Percentiles rank a stretch among this genome's conserved stretches.
phyloP scores from a whole-genome alignment of 2,113 vertebrate genomes.

The Emberiza fucata region DNA sequence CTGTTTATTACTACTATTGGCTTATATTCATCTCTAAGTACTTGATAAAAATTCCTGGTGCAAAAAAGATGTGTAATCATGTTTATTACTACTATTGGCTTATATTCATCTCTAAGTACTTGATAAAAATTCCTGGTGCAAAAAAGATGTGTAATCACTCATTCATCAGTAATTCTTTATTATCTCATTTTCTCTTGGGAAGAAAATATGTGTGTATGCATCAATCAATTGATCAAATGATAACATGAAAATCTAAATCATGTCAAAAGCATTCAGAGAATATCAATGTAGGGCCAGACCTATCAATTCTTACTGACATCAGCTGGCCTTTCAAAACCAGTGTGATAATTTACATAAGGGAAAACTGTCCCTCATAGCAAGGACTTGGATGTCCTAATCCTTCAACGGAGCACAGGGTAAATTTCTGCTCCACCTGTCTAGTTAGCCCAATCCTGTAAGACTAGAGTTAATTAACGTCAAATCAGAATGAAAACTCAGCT shows the following conservation, averaged over 20 bases:
- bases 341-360: background rate
- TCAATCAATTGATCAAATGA: constrained; percentile 41
- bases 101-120: constrained; percentile 24
- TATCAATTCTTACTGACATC: background rate
- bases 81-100: background rate
- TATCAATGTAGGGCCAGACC: background rate
- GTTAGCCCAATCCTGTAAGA: background rate
- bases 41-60: constrained; percentile 36
- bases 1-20: constrained; percentile 27
- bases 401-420: background rate
- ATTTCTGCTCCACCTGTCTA: background rate
- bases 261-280: background rate
- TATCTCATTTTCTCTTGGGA: constrained; percentile 29
- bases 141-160: constrained; percentile 15
- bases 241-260: constrained; percentile 35
- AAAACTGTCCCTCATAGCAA: background rate
- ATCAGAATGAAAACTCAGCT: background rate
- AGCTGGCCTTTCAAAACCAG: background rate
- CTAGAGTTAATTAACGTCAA: background rate
- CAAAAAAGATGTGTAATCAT: constrained; percentile 19
- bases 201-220: background rate
- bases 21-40: constrained; percentile 23
- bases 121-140: constrained; percentile 37
- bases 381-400: background rate
- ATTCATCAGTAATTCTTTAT: constrained; percentile 49